phyloP scores from a whole-genome alignment of 35 echinoderm and acorn worm genomes.

The Lytechinus pictus region DNA sequence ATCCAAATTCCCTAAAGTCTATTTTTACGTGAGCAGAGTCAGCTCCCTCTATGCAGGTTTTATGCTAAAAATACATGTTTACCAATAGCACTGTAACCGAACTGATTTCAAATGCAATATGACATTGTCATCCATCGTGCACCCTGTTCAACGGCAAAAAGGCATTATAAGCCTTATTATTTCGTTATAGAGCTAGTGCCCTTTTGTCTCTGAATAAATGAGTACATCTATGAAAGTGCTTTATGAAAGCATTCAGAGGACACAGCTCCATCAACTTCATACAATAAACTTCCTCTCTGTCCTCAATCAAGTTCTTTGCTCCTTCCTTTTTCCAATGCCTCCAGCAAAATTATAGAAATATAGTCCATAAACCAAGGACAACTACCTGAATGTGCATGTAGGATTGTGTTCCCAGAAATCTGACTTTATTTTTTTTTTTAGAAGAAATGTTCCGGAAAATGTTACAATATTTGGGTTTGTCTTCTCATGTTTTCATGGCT shows the following conservation, averaged over 20 bases:
- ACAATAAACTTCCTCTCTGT: neutral
- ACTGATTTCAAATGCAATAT: neutral
- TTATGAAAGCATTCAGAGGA: neutral
- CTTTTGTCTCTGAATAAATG: too few species aligned
- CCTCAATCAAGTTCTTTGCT: neutral
- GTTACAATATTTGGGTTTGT: too few species aligned
- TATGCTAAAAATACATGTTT: neutral
- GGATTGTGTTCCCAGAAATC: too few species aligned
- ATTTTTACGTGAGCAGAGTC: neutral
- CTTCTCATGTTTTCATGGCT: too few species aligned
- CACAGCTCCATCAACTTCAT: neutral
- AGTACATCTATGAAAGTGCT: conserved; percentile 1
- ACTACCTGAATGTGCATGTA: neutral
- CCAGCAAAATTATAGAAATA: neutral
- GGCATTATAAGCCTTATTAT: too few species aligned
- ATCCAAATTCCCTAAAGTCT: neutral
- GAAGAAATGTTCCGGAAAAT: too few species aligned
- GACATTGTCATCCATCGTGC: neutral
- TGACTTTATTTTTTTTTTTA: too few species aligned
- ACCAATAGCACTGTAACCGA: neutral
- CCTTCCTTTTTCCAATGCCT: neutral
- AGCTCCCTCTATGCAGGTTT: neutral
- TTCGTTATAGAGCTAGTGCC: too few species aligned
- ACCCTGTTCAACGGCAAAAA: too few species aligned
- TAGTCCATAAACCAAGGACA: neutral